A percentile compares a stretch with the other conserved stretches of the same genome.
phyloP scores from a whole-genome alignment of 2,888 invertebrate genomes.

The Meloe dianella region DNA sequence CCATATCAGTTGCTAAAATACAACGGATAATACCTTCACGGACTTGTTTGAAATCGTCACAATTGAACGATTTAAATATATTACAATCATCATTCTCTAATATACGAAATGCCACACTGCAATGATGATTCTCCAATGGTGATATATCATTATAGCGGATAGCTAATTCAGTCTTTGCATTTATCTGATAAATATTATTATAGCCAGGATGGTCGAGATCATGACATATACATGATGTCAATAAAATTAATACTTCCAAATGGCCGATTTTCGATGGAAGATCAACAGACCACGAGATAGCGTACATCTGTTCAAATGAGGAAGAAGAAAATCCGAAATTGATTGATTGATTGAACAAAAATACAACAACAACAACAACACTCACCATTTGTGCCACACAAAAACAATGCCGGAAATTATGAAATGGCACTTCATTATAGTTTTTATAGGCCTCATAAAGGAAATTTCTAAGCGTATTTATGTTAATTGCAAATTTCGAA shows the following conservation, averaged over 20 bases:
- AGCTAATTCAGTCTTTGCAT: conserved; percentile 82
- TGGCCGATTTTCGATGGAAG: conserved; percentile 73
- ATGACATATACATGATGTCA: conserved; percentile 82
- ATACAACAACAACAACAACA: conserved; percentile 32
- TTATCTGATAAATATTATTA: conserved; percentile 82
- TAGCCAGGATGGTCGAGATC: conserved; percentile 81
- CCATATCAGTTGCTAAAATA: conserved; percentile 80
- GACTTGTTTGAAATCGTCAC: conserved; percentile 68
- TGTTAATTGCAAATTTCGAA: conserved; percentile 76
- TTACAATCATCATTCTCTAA: conserved; percentile 81
- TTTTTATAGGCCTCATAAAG: conserved; percentile 79
- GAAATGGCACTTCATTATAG: conserved; percentile 87
- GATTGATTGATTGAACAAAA: neutral
- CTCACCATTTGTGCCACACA: conserved; percentile 87
- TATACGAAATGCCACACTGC: conserved; percentile 82
- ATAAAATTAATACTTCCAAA: conserved; percentile 76
- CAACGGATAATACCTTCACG: conserved; percentile 81
- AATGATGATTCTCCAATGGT: conserved; percentile 85
- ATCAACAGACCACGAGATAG: conserved; percentile 76
- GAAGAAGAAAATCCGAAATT: neutral
- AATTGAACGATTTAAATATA: conserved; percentile 73
- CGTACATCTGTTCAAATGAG: conserved; percentile 72
- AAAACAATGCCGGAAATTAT: conserved; percentile 86
- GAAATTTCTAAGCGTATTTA: conserved; percentile 72
- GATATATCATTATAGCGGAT: conserved; percentile 86